Conservation (phyloP, 2,797 vertebrate genomes). For the Micrastur ruficollis region DNA sequence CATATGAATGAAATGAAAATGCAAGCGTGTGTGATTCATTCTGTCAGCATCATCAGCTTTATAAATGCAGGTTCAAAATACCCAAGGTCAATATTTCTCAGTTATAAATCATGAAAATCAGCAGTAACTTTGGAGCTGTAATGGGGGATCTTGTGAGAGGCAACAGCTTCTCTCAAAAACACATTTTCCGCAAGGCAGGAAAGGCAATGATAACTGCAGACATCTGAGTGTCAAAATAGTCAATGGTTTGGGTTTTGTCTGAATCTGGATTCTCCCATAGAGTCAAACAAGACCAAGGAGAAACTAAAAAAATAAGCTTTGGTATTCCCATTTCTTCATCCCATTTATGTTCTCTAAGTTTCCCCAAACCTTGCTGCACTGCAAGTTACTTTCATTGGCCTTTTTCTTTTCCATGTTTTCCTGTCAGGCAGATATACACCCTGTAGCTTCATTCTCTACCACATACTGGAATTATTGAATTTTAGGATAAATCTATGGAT, state of each 20-base stretch:
- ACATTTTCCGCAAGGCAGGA: neutral
- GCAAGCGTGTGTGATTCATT: conserved; percentile 1
- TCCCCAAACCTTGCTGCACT: neutral
- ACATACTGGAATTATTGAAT: accelerated
- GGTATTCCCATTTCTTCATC: neutral
- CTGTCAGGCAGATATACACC: neutral
- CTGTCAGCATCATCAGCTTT: neutral
- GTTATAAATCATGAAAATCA: neutral
- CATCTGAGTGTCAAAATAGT: neutral
- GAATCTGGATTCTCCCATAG: neutral
- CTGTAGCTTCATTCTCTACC: neutral
- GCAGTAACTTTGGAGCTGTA: neutral
- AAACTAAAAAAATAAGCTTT: neutral
- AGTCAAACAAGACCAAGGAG: neutral
- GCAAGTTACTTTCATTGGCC: neutral
- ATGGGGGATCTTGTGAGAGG: neutral
- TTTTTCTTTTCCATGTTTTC: neutral
- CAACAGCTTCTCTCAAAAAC: neutral
- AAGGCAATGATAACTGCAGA: neutral
- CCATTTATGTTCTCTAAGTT: neutral
- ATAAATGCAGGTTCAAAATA: conserved; percentile 29
- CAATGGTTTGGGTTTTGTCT: neutral
- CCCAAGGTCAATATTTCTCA: conserved; percentile 21
- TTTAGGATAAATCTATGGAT: neutral
- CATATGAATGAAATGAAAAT: conserved; percentile 30